These are phyloP conservation scores for Hydropotes inermis DNA, from an alignment of 2,113 vertebrate species.

Conservation along the genomic window DNA sequence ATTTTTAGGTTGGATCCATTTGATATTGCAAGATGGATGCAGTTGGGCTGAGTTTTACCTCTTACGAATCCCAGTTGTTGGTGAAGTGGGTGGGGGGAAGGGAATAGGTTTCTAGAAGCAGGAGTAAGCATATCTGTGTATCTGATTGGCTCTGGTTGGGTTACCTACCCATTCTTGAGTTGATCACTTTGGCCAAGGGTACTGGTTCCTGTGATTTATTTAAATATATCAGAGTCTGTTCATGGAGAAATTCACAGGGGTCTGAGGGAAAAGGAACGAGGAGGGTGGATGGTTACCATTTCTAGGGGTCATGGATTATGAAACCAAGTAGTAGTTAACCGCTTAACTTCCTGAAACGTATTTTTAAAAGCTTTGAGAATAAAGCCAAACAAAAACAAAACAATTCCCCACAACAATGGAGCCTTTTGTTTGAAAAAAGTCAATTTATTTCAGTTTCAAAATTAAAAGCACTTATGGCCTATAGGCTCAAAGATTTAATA, in stretches of 20 bases:
- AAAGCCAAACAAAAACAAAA: neutral
- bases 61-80: neutral
- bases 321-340: neutral
- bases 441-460: neutral
- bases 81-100: neutral
- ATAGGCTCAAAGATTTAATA: neutral
- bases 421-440: neutral
- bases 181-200: neutral
- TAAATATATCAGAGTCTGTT: neutral
- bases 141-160: neutral
- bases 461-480: neutral
- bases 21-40: neutral
- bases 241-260: neutral
- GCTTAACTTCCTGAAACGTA: neutral
- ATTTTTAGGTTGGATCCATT: neutral
- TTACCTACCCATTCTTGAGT: neutral
- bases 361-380: neutral
- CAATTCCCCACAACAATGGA: neutral
- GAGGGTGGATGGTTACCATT: neutral
- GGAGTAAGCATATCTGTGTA: neutral
- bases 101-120: neutral
- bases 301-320: neutral
- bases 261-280: neutral
- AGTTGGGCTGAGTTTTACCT: neutral
- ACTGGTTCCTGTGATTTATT: neutral